Evolutionary conservation across 2,888 invertebrate genomes (phyloP).

Genomic region (Calliphora vomitoria): DNA sequence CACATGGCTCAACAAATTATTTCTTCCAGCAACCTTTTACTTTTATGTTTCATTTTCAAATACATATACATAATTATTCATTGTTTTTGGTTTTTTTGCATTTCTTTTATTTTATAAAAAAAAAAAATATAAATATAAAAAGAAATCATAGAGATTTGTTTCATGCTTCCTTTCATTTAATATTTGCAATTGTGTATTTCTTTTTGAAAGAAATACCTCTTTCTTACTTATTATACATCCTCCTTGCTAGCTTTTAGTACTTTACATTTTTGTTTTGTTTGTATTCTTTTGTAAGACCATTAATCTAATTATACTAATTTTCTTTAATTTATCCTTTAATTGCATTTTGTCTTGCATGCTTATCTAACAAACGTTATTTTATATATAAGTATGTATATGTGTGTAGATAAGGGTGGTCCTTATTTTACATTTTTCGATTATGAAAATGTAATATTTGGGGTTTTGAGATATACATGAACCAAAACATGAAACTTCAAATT

Average conservation of each 20-base stretch:
- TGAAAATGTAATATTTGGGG: no score
- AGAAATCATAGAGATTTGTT: constrained; percentile 50
- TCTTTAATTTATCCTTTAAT: constrained; percentile 73
- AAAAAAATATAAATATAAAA: constrained; percentile 12
- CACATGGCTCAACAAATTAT: constrained; percentile 18
- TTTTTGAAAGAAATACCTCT: not conserved
- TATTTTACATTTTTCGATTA: no score
- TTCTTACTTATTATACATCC: constrained; percentile 27
- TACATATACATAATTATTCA: constrained; percentile 29
- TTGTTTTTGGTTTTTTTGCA: not conserved
- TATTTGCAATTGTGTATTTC: not conserved
- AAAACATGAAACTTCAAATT: no score
- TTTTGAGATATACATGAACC: no score
- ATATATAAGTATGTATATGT: not conserved
- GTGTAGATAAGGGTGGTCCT: no score
- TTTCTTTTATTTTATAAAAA: not conserved
- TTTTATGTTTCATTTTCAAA: constrained; percentile 33
- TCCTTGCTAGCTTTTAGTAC: constrained; percentile 26
- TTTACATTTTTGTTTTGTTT: constrained; percentile 29
- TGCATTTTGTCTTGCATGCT: constrained; percentile 72
- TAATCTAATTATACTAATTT: constrained; percentile 74
- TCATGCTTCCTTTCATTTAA: not conserved
- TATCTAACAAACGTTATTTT: constrained; percentile 53
- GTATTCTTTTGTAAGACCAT: constrained; percentile 68
- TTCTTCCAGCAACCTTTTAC: not conserved